Conservation (phyloP, 2,797 vertebrate species). For the Sylvia borin region DNA sequence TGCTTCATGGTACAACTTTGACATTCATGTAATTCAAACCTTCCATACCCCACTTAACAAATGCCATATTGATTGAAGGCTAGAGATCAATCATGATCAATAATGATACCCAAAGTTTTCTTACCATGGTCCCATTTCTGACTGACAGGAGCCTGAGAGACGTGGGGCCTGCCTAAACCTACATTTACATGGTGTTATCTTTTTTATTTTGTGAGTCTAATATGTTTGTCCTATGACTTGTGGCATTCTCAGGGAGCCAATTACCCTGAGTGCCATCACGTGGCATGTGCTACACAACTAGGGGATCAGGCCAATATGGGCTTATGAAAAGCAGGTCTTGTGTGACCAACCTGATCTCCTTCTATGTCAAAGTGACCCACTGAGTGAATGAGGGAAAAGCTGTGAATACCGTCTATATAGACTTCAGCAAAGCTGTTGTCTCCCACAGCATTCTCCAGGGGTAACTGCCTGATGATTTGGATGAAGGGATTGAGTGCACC, state of each 20-base stretch:
- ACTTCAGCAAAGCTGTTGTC: background rate
- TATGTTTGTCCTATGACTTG: background rate
- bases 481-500: background rate
- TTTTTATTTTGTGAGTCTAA: background rate
- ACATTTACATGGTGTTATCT: background rate
- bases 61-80: background rate
- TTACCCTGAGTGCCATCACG: fast-evolving
- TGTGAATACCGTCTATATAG: background rate
- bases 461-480: background rate
- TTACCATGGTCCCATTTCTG: background rate
- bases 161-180: background rate
- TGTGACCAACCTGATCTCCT: background rate
- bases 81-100: background rate
- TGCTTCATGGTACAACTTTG: background rate
- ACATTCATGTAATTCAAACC: background rate
- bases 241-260: background rate
- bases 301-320: background rate
- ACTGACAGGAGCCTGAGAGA: background rate
- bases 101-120: background rate
- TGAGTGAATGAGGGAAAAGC: background rate
- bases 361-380: background rate
- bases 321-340: background rate
- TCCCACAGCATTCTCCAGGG: fast-evolving
- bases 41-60: background rate
- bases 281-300: background rate